phyloP scores from a whole-genome alignment of 2,113 vertebrate species.

The Leptocoma aspasia region DNA sequence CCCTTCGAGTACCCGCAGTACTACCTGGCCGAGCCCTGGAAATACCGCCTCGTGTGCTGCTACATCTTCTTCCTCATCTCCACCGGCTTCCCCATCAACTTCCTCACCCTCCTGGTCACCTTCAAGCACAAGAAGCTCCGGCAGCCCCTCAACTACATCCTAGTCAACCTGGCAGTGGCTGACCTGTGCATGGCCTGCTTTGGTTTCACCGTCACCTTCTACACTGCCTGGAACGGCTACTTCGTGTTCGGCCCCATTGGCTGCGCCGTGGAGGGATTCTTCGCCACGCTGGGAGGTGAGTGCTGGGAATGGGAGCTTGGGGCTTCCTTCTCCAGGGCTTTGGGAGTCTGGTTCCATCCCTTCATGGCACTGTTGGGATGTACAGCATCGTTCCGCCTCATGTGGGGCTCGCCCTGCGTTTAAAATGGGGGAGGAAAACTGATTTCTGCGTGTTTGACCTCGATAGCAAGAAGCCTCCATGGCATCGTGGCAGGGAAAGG shows the following conservation, averaged over 20 bases:
- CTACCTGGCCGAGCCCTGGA: constrained; percentile 75
- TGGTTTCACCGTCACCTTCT: constrained; percentile 75
- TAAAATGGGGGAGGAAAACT: fast-evolving
- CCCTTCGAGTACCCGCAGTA: constrained; percentile 80
- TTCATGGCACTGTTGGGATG: fast-evolving
- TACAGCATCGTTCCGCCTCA: fast-evolving
- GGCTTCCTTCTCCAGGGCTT: not conserved
- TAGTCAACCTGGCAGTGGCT: constrained; percentile 77
- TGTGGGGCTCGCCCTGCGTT: fast-evolving
- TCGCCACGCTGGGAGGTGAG: constrained; percentile 78
- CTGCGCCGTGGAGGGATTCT: constrained; percentile 77
- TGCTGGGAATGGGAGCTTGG: not conserved
- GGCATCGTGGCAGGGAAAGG: fast-evolving
- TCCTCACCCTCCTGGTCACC: constrained; percentile 78
- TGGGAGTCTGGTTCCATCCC: not conserved
- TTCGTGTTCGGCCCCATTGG: constrained; percentile 61
- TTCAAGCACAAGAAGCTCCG: constrained; percentile 82
- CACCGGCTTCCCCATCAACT: constrained; percentile 77
- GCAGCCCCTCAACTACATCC: constrained; percentile 81
- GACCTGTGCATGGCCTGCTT: constrained; percentile 76
- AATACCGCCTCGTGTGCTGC: constrained; percentile 62
- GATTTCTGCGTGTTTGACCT: not conserved
- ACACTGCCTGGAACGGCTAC: constrained; percentile 66
- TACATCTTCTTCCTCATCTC: constrained; percentile 80
- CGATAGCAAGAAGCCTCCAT: fast-evolving